phyloP scores from a whole-genome alignment of 1,140 invertebrate genomes.

The Pseudomyrmex cubaensis region DNA sequence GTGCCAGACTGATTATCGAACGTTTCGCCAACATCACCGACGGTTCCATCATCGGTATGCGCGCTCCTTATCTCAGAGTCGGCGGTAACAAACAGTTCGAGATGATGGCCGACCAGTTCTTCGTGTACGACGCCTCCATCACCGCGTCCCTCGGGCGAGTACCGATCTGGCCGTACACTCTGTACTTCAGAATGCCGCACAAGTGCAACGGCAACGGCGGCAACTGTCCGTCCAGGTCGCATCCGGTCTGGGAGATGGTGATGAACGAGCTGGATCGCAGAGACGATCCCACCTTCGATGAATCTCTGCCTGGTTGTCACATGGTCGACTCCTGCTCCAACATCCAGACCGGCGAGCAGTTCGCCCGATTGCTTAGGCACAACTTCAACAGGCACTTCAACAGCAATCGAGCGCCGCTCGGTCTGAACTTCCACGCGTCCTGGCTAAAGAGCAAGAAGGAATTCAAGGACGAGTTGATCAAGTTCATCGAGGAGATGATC shows the following conservation, averaged over 20 bases:
- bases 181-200: constrained; percentile 98
- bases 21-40: constrained; percentile 96
- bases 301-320: constrained; percentile 96
- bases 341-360: constrained; percentile 95
- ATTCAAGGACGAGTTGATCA: constrained; percentile 95
- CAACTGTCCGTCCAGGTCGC: constrained; percentile 95
- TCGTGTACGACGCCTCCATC: constrained; percentile 97
- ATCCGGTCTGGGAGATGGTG: constrained; percentile 98
- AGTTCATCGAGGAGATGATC: constrained; percentile 97
- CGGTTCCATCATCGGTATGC: constrained; percentile 94
- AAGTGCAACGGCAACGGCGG: constrained; percentile 97
- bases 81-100: constrained; percentile 98
- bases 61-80: constrained; percentile 95
- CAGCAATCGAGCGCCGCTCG: constrained; percentile 96
- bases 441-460: constrained; percentile 98
- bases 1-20: constrained; percentile 94
- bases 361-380: constrained; percentile 93
- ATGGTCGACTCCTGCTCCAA: constrained; percentile 98
- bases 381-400: constrained; percentile 97
- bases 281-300: constrained; percentile 96
- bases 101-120: constrained; percentile 98
- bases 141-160: constrained; percentile 94
- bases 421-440: constrained; percentile 97
- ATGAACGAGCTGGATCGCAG: constrained; percentile 97
- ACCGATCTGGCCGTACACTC: constrained; percentile 97